phyloP scores from a whole-genome alignment of 2,113 vertebrate species.

The Sebastes fasciatus region DNA sequence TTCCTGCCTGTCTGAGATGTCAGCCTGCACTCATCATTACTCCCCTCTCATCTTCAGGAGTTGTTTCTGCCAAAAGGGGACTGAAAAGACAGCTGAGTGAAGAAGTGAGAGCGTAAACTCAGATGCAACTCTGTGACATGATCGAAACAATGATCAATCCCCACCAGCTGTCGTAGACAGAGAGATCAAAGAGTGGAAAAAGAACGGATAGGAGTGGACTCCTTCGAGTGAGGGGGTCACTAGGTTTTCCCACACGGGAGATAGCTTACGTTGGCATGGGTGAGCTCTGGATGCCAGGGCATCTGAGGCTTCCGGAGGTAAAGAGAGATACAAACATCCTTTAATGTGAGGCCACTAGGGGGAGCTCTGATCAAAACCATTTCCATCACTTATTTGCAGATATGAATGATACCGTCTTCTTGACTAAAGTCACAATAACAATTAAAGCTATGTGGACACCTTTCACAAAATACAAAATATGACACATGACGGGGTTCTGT shows the following conservation, averaged over 20 bases:
- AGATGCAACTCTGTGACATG: slow-evolving; percentile 34
- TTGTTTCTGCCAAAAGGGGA: slow-evolving; percentile 58
- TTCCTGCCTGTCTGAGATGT: slow-evolving; percentile 61
- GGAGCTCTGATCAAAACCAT: slow-evolving; percentile 58
- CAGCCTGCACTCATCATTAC: slow-evolving; percentile 52
- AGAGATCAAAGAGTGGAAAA: slow-evolving; percentile 40
- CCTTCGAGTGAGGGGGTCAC: slow-evolving; percentile 15
- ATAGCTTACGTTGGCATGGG: slow-evolving; percentile 59
- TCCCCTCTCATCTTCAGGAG: slow-evolving; percentile 48
- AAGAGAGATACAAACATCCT: slow-evolving; percentile 56
- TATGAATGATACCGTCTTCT: neutral
- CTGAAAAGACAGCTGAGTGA: slow-evolving; percentile 38
- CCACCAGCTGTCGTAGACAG: slow-evolving; percentile 19
- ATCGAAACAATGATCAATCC: slow-evolving; percentile 51
- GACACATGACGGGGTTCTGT: neutral
- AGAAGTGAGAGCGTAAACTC: slow-evolving; percentile 27
- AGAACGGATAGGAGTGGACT: slow-evolving; percentile 8
- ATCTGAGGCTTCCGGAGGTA: slow-evolving; percentile 60
- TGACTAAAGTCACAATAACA: slow-evolving; percentile 6
- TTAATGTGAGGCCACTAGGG: slow-evolving; percentile 56
- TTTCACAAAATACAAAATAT: neutral
- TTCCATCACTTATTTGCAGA: slow-evolving; percentile 7
- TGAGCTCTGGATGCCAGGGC: slow-evolving; percentile 52
- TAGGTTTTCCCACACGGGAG: slow-evolving; percentile 29
- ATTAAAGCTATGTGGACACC: neutral